Conservation (phyloP, 1,140 invertebrate species). For the Panagrolaimus sp. region DNA sequence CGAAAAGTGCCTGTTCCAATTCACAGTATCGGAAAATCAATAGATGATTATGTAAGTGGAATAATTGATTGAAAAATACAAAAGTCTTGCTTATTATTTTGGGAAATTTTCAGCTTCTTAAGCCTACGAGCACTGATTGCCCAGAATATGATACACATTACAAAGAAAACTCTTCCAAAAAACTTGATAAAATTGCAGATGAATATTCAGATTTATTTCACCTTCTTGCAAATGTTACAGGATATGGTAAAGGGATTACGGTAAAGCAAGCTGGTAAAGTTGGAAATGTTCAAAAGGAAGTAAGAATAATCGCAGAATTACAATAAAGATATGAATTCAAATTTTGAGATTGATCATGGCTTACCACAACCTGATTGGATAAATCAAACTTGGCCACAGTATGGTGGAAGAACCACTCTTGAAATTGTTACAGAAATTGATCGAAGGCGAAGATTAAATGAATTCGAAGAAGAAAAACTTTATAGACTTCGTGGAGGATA, state of each 20-base stretch:
- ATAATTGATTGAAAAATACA: neutral
- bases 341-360: slow-evolving; percentile 22
- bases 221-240: slow-evolving; percentile 22
- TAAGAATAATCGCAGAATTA: too few species aligned
- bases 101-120: too few species aligned
- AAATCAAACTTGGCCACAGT: slow-evolving; percentile 15
- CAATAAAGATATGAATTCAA: too few species aligned
- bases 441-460: slow-evolving; percentile 21
- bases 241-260: slow-evolving; percentile 16
- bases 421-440: slow-evolving; percentile 34
- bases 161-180: too few species aligned
- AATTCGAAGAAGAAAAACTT: slow-evolving; percentile 33
- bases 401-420: slow-evolving; percentile 33
- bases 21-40: too few species aligned
- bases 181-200: neutral
- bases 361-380: slow-evolving; percentile 35
- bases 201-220: slow-evolving; percentile 27
- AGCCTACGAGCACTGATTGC: too few species aligned
- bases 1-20: slow-evolving; percentile 65
- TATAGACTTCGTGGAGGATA: slow-evolving; percentile 25
- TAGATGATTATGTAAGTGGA: slow-evolving; percentile 17
- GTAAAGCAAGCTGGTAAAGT: slow-evolving; percentile 15
- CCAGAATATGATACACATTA: too few species aligned
- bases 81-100: neutral
- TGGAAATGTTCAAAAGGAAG: slow-evolving; percentile 24